Evolutionary conservation across 2,888 invertebrate genomes (phyloP), one percentile per base, ranked within the genome.

Genomic region (Brassicogethes aeneus): DNA sequence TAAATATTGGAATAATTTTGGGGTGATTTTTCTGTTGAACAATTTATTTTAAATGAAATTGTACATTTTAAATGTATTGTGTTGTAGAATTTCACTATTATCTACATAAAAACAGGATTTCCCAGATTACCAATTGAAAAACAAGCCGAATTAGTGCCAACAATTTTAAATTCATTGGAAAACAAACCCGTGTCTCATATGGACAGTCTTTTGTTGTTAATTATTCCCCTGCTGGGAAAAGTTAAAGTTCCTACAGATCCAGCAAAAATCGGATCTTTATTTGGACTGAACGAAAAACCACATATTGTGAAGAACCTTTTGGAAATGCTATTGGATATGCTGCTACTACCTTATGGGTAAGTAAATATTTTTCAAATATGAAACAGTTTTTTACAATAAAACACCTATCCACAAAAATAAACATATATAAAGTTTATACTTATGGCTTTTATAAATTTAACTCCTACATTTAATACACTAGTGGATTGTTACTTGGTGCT

Each of bases 51-150:
- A 17, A 36, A n/a, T 41, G 29, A 36, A 29, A 29, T 3, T 17
- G 17, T 36, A 41, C 45, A 7, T 23, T 23, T 7, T 23, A 7
- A 23, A 23, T 10, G 5, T 10, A 36, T 35, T 54, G 44, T 51
- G 47, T 75, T 76, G 14, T 72, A 92, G 85, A 95, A 95, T 67
- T 94, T 95, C 62, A 80, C 90, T 8, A 88, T 94, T 41, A 89
- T 95, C 55, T 95, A 94, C 64, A 84, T 95, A 46, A 91, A 89
- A 60, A 78, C 91, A 77, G 94, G 94, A 5, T 94, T 80, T 69
- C 90, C 92, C 1, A 74, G 94, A 39, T 69, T 93, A 53, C 75
- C 82, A 8, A 68, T 77, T 36, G 82, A 80, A 7, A 79, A 85
- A 57, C 91, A 91, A 66, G 74, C 81, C 3, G 77, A 78, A 47